Conservation (phyloP, 2,888 invertebrate species). For the Amphipyra tragopoginis region DNA sequence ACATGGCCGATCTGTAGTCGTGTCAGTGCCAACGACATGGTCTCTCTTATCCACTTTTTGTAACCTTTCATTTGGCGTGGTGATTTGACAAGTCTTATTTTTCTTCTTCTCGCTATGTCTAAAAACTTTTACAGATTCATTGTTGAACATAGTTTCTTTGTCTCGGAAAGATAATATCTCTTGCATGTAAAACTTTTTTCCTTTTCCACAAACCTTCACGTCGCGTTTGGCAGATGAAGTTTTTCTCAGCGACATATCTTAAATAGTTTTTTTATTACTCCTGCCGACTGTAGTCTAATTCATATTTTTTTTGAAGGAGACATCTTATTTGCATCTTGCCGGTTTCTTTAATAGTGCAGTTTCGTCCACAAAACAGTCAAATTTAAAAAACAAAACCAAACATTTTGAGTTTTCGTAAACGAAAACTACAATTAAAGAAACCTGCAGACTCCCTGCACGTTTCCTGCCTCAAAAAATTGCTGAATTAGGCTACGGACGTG, state of each 20-base stretch:
- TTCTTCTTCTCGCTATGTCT: background rate
- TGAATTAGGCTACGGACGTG: no score
- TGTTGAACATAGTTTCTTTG: slow-evolving; percentile 11
- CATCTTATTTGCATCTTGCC: no score
- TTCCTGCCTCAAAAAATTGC: no score
- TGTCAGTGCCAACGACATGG: slow-evolving; percentile 5
- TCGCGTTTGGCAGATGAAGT: background rate
- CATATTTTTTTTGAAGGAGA: no score
- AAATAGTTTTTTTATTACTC: slow-evolving; percentile 7
- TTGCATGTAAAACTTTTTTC: slow-evolving; percentile 31
- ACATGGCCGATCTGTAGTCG: slow-evolving; percentile 1
- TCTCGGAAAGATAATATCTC: slow-evolving; percentile 18
- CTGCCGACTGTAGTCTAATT: no score
- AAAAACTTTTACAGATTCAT: slow-evolving; percentile 5
- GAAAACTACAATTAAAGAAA: no score
- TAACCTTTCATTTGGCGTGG: background rate
- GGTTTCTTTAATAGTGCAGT: no score
- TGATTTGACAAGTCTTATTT: slow-evolving; percentile 8
- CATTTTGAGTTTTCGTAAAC: no score
- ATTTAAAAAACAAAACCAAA: no score
- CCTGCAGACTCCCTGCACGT: no score
- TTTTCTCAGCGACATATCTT: slow-evolving; percentile 19
- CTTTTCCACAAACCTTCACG: slow-evolving; percentile 11
- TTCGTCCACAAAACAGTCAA: no score
- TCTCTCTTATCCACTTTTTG: background rate